Evolutionary conservation across 2,797 vertebrate genomes (phyloP).

Genomic region (Etheostoma perlongum): DNA sequence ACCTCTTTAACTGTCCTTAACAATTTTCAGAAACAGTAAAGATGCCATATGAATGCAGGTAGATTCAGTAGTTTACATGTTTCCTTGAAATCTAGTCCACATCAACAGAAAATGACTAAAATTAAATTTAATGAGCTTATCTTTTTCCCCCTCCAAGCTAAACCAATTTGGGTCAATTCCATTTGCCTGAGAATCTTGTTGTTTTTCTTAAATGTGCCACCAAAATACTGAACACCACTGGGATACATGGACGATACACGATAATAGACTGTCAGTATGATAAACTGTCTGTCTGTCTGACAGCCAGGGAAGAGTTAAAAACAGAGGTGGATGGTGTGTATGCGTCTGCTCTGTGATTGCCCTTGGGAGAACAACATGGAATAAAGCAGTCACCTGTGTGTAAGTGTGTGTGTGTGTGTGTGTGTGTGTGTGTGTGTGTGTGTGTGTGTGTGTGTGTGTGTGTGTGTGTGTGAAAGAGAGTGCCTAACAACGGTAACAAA

Average conservation of each 20-base stretch:
- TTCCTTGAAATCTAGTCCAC: conserved; percentile 55
- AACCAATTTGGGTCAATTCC: conserved; percentile 67
- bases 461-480: conserved; percentile 26
- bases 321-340: conserved; percentile 39
- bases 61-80: conserved; percentile 11
- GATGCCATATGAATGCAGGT: conserved; percentile 7
- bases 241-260: conserved; percentile 5
- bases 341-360: conserved; percentile 54
- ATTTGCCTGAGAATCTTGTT: conserved; percentile 49
- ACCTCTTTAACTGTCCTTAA: conserved; percentile 1
- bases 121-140: conserved; percentile 75
- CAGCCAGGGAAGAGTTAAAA: conserved; percentile 52
- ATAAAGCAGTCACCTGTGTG: conserved; percentile 65
- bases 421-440: conserved; percentile 59
- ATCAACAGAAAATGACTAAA: conserved; percentile 59
- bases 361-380: conserved; percentile 58
- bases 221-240: conserved; percentile 43
- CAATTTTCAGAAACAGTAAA: conserved; percentile 11
- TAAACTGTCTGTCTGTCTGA: conserved; percentile 46
- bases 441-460: conserved; percentile 53
- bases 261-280: conserved; percentile 27
- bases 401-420: conserved; percentile 55
- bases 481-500: conserved; percentile 52
- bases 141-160: conserved; percentile 54
- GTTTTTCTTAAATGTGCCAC: conserved; percentile 58